Conservation (phyloP, 2,113 vertebrate species). For the Sander lucioperca region DNA sequence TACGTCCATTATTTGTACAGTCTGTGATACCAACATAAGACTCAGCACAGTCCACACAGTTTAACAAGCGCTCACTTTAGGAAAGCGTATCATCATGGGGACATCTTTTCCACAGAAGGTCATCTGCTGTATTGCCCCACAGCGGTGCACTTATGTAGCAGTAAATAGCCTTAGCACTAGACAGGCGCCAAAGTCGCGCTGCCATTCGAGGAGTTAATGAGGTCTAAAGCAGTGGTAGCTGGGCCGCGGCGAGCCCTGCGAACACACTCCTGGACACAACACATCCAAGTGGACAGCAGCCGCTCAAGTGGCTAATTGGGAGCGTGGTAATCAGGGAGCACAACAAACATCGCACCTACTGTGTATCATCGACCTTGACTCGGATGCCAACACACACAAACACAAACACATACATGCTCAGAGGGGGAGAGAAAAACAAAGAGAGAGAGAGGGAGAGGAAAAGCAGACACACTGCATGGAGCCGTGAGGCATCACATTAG, state of each 20-base stretch:
- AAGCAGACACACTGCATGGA: constrained; percentile 75
- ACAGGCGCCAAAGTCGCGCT: constrained; percentile 74
- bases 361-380: constrained; percentile 85
- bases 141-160: constrained; percentile 76
- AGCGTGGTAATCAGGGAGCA: constrained; percentile 77
- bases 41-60: constrained; percentile 14
- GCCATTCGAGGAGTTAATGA: constrained; percentile 83
- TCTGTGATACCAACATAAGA: neutral
- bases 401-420: constrained; percentile 74
- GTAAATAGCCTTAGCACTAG: constrained; percentile 82
- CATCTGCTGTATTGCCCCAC: constrained; percentile 66
- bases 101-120: constrained; percentile 79
- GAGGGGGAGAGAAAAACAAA: constrained; percentile 80
- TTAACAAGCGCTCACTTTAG: constrained; percentile 7
- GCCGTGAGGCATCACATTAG: constrained; percentile 80
- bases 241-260: constrained; percentile 65
- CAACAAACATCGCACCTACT: constrained; percentile 86
- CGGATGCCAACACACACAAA: constrained; percentile 72
- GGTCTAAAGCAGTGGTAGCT: constrained; percentile 78
- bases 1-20: no score
- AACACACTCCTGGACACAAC: constrained; percentile 83
- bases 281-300: constrained; percentile 87
- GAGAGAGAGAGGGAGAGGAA: constrained; percentile 70
- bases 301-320: constrained; percentile 87
- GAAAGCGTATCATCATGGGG: constrained; percentile 29